A percentile compares a stretch with the other conserved stretches of the same genome.
phyloP scores from a whole-genome alignment of 2,113 vertebrate genomes.

The Oriolus oriolus region DNA sequence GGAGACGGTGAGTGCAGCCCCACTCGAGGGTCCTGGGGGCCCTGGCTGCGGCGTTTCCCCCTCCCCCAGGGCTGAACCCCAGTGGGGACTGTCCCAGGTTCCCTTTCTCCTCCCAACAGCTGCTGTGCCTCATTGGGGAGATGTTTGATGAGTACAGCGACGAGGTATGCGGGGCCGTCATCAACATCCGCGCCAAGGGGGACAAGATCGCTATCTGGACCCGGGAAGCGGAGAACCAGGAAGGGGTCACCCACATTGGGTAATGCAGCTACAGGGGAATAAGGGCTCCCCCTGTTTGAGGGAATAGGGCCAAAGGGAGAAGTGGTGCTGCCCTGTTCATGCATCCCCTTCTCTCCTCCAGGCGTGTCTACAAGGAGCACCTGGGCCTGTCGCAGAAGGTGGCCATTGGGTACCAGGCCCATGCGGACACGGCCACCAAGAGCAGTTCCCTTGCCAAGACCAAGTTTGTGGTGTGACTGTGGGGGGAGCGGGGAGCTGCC shows the following conservation, averaged over 20 bases:
- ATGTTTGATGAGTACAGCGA: constrained; percentile 74
- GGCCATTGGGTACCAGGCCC: constrained; percentile 83
- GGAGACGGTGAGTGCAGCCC: constrained; percentile 74
- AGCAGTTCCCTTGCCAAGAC: constrained; percentile 79
- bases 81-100: fast-evolving
- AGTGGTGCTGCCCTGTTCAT: fast-evolving
- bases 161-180: constrained; percentile 82
- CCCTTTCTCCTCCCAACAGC: constrained; percentile 28
- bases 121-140: constrained; percentile 85
- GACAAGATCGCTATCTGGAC: constrained; percentile 90
- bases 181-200: constrained; percentile 83
- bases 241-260: constrained; percentile 80
- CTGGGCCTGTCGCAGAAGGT: constrained; percentile 78
- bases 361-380: constrained; percentile 79
- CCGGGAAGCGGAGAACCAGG: constrained; percentile 76
- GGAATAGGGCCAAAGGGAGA: background rate
- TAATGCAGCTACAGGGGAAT: background rate
- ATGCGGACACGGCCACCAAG: constrained; percentile 82
- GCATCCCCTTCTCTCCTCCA: background rate
- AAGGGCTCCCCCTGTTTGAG: background rate
- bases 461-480: constrained; percentile 81
- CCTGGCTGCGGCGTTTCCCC: fast-evolving
- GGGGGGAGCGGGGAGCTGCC: background rate
- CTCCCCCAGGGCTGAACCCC: fast-evolving
- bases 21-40: fast-evolving